phyloP scores from a whole-genome alignment of 2,113 vertebrate species.

The Heterotilapia buettikoferi region DNA sequence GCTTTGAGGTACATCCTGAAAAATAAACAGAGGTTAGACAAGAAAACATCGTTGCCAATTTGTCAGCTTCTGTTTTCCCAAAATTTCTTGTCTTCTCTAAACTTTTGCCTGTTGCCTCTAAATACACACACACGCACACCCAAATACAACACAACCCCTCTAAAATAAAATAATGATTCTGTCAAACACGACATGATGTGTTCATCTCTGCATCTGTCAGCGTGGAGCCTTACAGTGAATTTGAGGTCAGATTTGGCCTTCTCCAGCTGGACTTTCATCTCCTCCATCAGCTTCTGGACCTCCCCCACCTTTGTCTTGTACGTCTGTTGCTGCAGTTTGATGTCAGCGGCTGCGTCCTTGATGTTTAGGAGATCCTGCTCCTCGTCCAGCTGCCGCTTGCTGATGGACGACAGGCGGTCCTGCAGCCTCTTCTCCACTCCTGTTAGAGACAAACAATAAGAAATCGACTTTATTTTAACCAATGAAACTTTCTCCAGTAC shows the following conservation, averaged over 20 bases:
- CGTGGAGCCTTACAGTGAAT: slow-evolving; percentile 62
- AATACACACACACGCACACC: not conserved
- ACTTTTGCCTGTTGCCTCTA: not conserved
- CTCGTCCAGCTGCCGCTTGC: slow-evolving; percentile 54
- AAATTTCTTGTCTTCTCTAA: not conserved
- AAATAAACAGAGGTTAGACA: not conserved
- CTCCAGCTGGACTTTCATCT: slow-evolving; percentile 69
- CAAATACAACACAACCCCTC: not conserved
- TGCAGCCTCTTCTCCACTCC: slow-evolving; percentile 70
- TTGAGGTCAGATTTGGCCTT: slow-evolving; percentile 50
- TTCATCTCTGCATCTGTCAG: not conserved
- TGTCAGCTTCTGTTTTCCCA: not conserved
- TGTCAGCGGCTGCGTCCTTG: not conserved
- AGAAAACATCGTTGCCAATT: not conserved
- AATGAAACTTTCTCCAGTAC: not conserved
- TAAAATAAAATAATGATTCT: not conserved
- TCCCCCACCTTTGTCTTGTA: slow-evolving; percentile 66
- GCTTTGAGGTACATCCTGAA: slow-evolving; percentile 70
- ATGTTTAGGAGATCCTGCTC: slow-evolving; percentile 63
- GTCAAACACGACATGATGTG: not conserved
- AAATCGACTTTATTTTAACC: not conserved
- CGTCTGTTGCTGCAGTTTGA: slow-evolving; percentile 51
- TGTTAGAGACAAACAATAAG: slow-evolving; percentile 19
- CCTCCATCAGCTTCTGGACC: slow-evolving; percentile 58
- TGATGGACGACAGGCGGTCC: slow-evolving; percentile 63